Base-by-base conservation (phyloP, 2,797 vertebrate genomes). In the Ctenopoma kingsleyae region DNA sequence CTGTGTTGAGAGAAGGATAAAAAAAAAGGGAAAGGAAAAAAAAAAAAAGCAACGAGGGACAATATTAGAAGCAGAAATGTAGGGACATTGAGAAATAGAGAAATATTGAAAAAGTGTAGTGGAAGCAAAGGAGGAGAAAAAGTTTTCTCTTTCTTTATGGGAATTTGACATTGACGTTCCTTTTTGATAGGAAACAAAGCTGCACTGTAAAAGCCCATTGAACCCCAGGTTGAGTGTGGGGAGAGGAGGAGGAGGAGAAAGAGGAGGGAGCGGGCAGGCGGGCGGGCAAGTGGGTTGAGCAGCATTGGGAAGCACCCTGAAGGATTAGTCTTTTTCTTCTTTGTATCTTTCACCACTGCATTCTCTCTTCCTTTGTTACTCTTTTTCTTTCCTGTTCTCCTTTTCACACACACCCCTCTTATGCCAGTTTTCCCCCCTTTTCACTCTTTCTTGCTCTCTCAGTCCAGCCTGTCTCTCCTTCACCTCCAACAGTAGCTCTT, bases 321-420 rank as follows among this genome's bases (percentile, higher is more conserved):
- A 83, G 87, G 88, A 90, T 92, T 90, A 89, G 85, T 67, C 71
- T 80, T 78, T 83, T 71, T 85, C 76, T 63, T 76, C 70, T 59
- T 67, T 30, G 13, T 82, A 77, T 88, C 78, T 87, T 70, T 87
- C 54, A 7, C 66, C 70, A 32, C 54, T 73, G 56, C 64, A 44
- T 56, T 78, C 60, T 76, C 53, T 76, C 30, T 63, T 67, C 27
- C 62, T 82, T 78, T 78, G 55, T 68, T 67, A 65, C 57, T 65
- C 69, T 44, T 20, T 65, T 50, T 58, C 20, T 73, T 72, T 79
- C 52, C 58, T 12, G 17, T 51, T 70, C 48, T 60, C 48, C 27
- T 74, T 68, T 68, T 51, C 17, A 30, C 61, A 41, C 63, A 35
- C 63, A 41, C 63, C 55, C 32, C 35, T 19, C 40, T 13, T 71